Evolutionary conservation across 2,797 vertebrate species (phyloP).

Genomic region (Anguilla anguilla): DNA sequence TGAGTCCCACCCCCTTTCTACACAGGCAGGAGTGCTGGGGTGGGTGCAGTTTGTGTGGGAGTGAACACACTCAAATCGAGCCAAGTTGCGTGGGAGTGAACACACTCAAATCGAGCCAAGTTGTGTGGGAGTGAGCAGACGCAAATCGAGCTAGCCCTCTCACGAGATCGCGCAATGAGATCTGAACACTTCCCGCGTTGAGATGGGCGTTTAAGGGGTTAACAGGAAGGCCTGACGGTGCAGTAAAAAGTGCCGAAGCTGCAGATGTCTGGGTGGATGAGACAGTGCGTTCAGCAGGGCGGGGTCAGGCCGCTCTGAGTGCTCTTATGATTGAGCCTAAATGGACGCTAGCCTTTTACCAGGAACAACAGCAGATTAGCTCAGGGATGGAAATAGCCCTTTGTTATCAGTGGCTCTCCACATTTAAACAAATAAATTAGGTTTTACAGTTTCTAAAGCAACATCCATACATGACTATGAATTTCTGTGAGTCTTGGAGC

Average conservation of each 20-base stretch:
- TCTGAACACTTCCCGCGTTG: background rate
- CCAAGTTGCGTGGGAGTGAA: too few species aligned
- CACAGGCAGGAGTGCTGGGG: background rate
- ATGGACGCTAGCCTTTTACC: background rate
- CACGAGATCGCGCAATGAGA: background rate
- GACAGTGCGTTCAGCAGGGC: background rate
- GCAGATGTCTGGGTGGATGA: background rate
- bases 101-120: background rate
- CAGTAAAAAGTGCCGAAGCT: background rate
- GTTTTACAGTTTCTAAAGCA: background rate
- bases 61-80: too few species aligned
- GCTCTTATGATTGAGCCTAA: background rate
- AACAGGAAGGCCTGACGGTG: background rate
- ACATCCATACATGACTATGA: background rate
- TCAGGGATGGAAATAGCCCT: background rate
- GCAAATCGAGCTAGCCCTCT: background rate
- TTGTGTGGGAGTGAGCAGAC: too few species aligned
- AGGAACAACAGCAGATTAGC: background rate
- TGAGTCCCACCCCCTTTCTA: background rate
- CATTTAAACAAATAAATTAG: background rate
- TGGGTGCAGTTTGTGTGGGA: too few species aligned
- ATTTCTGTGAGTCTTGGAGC: background rate
- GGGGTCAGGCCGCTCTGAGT: background rate
- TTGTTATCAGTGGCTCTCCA: background rate
- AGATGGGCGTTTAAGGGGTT: background rate